Evolutionary conservation across 2,888 invertebrate species (phyloP).

Genomic region (Meiosimyza platycephala): DNA sequence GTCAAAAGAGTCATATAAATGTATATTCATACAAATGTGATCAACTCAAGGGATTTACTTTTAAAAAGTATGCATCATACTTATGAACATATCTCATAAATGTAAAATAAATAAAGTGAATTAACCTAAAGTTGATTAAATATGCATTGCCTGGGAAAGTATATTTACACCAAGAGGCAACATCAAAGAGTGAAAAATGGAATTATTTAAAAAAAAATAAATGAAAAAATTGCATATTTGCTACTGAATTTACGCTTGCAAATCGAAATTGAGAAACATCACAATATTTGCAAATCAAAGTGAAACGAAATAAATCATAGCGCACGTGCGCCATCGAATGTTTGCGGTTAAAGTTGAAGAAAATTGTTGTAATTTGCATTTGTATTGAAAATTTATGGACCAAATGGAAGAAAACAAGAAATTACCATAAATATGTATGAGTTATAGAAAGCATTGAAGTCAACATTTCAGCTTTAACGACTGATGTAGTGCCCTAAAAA

Average conservation of each 20-base stretch:
- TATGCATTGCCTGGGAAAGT: constrained; percentile 27
- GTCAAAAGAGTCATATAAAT: too few species aligned
- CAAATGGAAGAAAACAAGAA: too few species aligned
- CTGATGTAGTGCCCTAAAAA: too few species aligned
- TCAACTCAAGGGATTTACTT: too few species aligned
- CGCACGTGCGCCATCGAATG: constrained; percentile 37
- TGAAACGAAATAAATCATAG: constrained; percentile 18
- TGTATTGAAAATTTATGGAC: constrained; percentile 13
- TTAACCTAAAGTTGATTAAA: background rate
- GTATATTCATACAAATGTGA: too few species aligned
- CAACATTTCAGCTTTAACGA: too few species aligned
- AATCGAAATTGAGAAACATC: background rate
- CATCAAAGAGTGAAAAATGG: constrained; percentile 24
- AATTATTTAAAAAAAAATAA: background rate
- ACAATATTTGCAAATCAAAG: constrained; percentile 24
- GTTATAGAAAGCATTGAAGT: too few species aligned
- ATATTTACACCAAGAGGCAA: constrained; percentile 2
- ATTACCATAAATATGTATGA: too few species aligned
- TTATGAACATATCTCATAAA: too few species aligned
- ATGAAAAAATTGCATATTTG: constrained; percentile 10
- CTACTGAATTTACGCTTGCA: constrained; percentile 29
- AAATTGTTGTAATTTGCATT: constrained; percentile 30
- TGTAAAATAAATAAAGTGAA: background rate
- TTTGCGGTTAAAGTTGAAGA: constrained; percentile 33
- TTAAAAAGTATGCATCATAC: background rate